phyloP scores from a whole-genome alignment of 2,113 vertebrate species.

The Haplotaxodon microlepis region DNA sequence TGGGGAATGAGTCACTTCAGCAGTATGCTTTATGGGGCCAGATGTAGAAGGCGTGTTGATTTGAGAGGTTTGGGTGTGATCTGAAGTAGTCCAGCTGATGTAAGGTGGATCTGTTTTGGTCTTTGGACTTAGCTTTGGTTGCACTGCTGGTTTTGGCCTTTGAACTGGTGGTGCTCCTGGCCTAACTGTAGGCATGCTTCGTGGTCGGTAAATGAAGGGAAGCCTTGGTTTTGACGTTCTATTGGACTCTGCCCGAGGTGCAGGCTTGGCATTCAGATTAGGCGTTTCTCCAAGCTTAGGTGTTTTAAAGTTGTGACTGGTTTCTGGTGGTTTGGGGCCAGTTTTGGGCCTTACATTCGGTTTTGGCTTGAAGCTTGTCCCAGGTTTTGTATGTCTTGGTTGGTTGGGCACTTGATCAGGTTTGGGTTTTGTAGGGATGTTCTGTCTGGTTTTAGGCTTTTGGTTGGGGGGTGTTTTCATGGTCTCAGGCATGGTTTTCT shows the following conservation, averaged over 20 bases:
- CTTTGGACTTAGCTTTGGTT: neutral
- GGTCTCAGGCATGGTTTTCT: neutral
- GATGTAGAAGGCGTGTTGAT: neutral
- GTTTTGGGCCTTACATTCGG: neutral
- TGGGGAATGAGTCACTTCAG: slow-evolving; percentile 1
- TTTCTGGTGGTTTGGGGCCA: neutral
- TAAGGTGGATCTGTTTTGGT: slow-evolving; percentile 4
- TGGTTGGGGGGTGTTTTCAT: neutral
- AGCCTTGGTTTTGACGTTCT: neutral
- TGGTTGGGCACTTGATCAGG: neutral
- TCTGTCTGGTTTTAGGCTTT: neutral
- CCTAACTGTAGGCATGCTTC: neutral
- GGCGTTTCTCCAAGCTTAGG: neutral
- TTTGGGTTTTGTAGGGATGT: neutral
- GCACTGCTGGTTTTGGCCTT: slow-evolving; percentile 1
- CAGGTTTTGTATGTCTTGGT: neutral
- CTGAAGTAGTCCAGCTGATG: neutral
- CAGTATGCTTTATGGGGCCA: neutral
- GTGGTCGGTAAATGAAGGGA: neutral
- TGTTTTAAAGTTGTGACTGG: neutral
- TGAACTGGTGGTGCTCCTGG: slow-evolving; percentile 11
- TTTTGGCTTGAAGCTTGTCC: neutral
- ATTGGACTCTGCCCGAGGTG: neutral
- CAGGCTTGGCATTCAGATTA: neutral
- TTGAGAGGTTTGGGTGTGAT: neutral